Conservation (phyloP, 2,888 invertebrate genomes). For the Pegoplata infirma region DNA sequence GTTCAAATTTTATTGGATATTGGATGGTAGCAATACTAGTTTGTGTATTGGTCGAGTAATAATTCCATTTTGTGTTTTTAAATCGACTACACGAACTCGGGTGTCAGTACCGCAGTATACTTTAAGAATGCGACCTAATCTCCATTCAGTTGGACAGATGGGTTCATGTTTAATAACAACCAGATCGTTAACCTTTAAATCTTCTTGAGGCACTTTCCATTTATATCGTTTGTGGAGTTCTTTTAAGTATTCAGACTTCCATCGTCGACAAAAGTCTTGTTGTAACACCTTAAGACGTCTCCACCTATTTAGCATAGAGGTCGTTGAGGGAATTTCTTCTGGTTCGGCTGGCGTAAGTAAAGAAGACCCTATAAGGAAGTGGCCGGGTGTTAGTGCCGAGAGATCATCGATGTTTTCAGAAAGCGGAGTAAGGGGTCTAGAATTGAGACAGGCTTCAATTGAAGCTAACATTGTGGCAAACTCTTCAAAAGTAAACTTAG, state of each 20-base stretch:
- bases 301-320: too few relatives aligned
- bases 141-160: conserved; percentile 23
- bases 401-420: too few relatives aligned
- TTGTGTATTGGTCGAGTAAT: conserved; percentile 19
- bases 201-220: conserved; percentile 40
- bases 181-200: conserved; percentile 27
- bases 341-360: conserved; percentile 6
- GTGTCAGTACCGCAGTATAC: conserved; percentile 24
- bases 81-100: neutral
- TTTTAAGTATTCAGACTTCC: conserved; percentile 49
- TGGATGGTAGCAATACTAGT: neutral
- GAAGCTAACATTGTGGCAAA: neutral
- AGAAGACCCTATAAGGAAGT: conserved; percentile 3
- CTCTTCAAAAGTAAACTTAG: neutral
- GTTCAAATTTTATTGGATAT: too few relatives aligned
- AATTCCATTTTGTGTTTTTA: neutral
- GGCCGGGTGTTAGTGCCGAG: neutral
- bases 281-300: neutral
- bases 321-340: neutral
- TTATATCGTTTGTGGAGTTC: conserved; percentile 49
- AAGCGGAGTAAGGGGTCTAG: too few relatives aligned
- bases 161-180: conserved; percentile 40
- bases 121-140: conserved; percentile 36
- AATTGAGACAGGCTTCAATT: too few relatives aligned
- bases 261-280: conserved; percentile 34